A percentile compares a stretch with the other conserved stretches of the same genome.
Conservation (phyloP, 2,888 invertebrate genomes). For the Tigriopus californicus region DNA sequence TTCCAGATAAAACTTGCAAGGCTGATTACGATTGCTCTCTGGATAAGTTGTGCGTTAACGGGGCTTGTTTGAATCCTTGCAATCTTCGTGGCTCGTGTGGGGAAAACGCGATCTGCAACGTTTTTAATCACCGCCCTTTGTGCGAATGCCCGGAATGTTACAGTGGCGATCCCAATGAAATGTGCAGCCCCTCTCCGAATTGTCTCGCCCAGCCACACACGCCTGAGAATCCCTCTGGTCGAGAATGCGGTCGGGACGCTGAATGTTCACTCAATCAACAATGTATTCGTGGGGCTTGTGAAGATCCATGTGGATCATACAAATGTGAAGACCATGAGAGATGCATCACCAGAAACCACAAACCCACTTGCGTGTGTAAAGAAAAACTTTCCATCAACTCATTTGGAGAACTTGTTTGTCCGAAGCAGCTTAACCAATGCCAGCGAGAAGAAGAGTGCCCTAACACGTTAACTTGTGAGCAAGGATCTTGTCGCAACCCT, state of each 20-base stretch:
- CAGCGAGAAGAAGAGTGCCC: conserved; percentile 59
- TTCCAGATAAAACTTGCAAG: conserved; percentile 21
- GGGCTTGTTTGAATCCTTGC: conserved; percentile 46
- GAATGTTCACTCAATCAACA: conserved; percentile 81
- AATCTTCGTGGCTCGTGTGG: conserved; percentile 40
- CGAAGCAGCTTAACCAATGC: conserved; percentile 55
- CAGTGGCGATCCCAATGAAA: conserved; percentile 49
- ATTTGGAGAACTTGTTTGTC: conserved; percentile 61
- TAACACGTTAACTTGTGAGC: conserved; percentile 61
- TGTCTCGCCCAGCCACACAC: background rate
- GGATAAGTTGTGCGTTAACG: conserved; percentile 26
- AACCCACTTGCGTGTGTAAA: conserved; percentile 69
- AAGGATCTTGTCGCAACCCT: conserved; percentile 66
- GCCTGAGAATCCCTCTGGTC: background rate
- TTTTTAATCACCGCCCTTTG: conserved; percentile 56
- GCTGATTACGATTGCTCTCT: conserved; percentile 19
- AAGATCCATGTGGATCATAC: conserved; percentile 56
- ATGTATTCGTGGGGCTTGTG: conserved; percentile 73
- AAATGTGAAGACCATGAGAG: conserved; percentile 62
- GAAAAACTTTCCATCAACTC: conserved; percentile 73
- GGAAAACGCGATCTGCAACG: conserved; percentile 47
- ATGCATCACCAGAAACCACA: conserved; percentile 68
- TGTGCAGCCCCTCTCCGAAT: conserved; percentile 12
- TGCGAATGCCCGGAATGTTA: conserved; percentile 53
- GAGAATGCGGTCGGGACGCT: conserved; percentile 41